Evolutionary conservation across 2,113 vertebrate species (phyloP), one percentile per base, ranked within the genome.

Genomic region (Cryptoleucopteryx plumbea): DNA sequence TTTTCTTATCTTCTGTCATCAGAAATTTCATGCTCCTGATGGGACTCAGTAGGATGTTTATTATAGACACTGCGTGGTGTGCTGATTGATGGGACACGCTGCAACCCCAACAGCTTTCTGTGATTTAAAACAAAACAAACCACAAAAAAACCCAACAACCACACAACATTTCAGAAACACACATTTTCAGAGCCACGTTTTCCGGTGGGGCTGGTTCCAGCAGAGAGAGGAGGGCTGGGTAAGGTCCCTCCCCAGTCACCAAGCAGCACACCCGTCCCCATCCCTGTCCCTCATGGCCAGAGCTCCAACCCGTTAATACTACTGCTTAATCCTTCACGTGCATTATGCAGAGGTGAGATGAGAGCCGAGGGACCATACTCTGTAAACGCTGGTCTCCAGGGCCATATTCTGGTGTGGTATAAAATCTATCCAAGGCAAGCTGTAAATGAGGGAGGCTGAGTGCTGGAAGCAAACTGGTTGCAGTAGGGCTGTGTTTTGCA

Each of bases 1-100:
- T 93, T 96, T 91, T 89, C 91, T 92, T 79, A 75, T 75, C 65
- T 75, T 87, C 40, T 91, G 86, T 83, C 80, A 59, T 63, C 13
- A 4, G 66, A 53, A 86, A 92, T 91, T 68, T 94, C 63, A 67
- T 0, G 3, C 61, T 93, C 25, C 47, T 29, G 12, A 22, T 77
- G 78, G 83, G 77, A 79, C 82, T 71, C 0, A 0, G 40, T 29
- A 13, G 83, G 73, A 72, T 86, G 52, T 89, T 96, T 95, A 96
- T 82, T 84, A 86, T 65, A 96, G 86, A 66, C 78, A 34, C 68
- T 77, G 65, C 1, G 7, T 89, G 92, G 78, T 88, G 12, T 3
- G 13, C 58, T 96, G 93, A 95, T 87, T 91, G 88, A 94, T 85
- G 84, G 70, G 84, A 77, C 65, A 68, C 8, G 6, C 67, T 82